These are phyloP conservation scores for Tupaia tana DNA, from an alignment of 2,113 vertebrate species.

Conservation along the genomic window DNA sequence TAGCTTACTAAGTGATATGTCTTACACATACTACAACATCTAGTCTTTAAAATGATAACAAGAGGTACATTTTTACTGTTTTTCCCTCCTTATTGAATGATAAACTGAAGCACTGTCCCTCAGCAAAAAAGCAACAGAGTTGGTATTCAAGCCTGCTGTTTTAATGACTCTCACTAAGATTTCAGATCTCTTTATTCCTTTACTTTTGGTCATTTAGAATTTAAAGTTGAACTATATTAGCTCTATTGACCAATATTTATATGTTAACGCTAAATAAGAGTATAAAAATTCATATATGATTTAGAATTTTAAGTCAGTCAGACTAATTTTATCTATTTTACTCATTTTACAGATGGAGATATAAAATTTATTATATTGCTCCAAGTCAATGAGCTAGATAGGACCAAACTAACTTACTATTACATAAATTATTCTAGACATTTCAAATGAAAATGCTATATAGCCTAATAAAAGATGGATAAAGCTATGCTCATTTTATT, in stretches of 20 bases:
- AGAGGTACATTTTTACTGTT: not conserved
- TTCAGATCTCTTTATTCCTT: not conserved
- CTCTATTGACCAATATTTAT: not conserved
- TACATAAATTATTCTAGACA: not conserved
- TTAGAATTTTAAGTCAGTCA: not conserved
- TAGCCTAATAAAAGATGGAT: not conserved
- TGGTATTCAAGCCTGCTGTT: not conserved
- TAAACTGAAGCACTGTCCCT: not conserved
- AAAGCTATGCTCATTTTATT: slow-evolving; percentile 9
- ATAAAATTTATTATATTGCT: not conserved
- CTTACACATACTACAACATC: not conserved
- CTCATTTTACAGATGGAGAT: not conserved
- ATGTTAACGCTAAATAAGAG: not conserved
- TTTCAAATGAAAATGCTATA: not conserved
- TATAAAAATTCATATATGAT: not conserved
- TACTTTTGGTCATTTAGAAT: not conserved
- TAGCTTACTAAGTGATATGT: not conserved
- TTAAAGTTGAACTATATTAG: not conserved
- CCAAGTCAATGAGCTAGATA: not conserved
- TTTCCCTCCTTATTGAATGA: not conserved
- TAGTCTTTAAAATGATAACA: not conserved
- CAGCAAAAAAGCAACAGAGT: not conserved
- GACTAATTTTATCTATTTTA: not conserved
- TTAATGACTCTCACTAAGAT: not conserved
- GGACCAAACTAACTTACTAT: not conserved